Evolutionary conservation across 2,888 invertebrate species (phyloP).

Genomic region (Hydriomena furcata): DNA sequence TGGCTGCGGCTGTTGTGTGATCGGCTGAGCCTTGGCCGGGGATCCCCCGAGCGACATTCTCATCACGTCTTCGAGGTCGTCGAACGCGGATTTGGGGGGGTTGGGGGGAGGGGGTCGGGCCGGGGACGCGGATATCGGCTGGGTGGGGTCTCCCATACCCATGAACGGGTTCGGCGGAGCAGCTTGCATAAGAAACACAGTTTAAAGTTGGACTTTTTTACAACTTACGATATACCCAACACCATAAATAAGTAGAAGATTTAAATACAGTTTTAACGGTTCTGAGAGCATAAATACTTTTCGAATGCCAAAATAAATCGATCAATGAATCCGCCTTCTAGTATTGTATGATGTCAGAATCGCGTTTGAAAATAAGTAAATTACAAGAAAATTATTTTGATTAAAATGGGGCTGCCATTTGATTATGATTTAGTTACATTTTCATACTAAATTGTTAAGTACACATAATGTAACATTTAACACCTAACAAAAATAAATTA

Average conservation of each 20-base stretch:
- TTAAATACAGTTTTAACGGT: conserved; percentile 17
- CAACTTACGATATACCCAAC: conserved; percentile 36
- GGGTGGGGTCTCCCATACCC: conserved; percentile 83
- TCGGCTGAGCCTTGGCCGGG: conserved; percentile 70
- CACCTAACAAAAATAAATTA: too few relatives aligned
- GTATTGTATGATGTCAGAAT: conserved; percentile 17
- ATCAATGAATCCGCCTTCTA: background rate
- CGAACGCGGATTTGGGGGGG: conserved; percentile 85
- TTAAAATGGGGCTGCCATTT: conserved; percentile 40
- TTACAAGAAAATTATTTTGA: conserved; percentile 35
- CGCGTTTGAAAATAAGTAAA: conserved; percentile 22
- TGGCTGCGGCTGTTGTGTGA: conserved; percentile 67
- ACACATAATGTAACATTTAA: too few relatives aligned
- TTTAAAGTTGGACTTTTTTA: conserved; percentile 26
- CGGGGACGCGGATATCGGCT: conserved; percentile 71
- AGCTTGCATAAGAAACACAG: conserved; percentile 70
- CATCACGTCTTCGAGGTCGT: conserved; percentile 87
- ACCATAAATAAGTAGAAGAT: conserved; percentile 39
- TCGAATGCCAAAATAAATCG: too few relatives aligned
- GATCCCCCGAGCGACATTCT: conserved; percentile 87
- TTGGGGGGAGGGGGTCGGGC: conserved; percentile 81
- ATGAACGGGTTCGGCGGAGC: conserved; percentile 86
- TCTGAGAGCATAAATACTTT: conserved; percentile 15
- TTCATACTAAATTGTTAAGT: too few relatives aligned
- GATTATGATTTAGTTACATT: background rate